These are phyloP conservation scores for Chlorops oryzae DNA, from an alignment of 1,140 invertebrate genomes.

Conservation along the genomic window DNA sequence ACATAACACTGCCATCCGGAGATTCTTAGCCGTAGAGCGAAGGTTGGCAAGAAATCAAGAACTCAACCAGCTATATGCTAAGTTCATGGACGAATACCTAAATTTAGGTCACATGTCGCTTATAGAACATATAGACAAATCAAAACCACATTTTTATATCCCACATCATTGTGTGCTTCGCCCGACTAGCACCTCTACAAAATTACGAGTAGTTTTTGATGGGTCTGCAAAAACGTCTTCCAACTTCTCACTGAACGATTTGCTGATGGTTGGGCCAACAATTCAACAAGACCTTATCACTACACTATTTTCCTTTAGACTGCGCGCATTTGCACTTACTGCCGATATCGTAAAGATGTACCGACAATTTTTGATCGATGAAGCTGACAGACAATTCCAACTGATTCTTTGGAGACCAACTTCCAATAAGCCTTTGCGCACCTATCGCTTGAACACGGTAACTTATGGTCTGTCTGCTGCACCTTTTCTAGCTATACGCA, in stretches of 20 bases:
- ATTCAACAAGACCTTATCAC: conserved; percentile 44
- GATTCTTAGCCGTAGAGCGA: conserved; percentile 23
- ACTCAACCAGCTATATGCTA: conserved; percentile 20
- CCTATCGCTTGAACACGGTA: conserved; percentile 15
- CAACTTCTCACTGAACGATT: conserved; percentile 41
- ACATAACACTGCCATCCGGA: conserved; percentile 15
- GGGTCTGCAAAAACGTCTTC: conserved; percentile 6
- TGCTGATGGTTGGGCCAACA: conserved; percentile 35
- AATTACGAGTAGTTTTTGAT: conserved; percentile 35
- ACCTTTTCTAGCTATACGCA: conserved; percentile 6
- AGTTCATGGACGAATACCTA: conserved; percentile 38
- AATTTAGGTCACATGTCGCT: conserved; percentile 28
- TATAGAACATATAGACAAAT: neutral
- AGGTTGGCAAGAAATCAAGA: conserved; percentile 15
- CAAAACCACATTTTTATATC: conserved; percentile 21
- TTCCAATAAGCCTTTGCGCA: conserved; percentile 19
- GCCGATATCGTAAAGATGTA: conserved; percentile 49
- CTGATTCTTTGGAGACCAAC: conserved; percentile 46
- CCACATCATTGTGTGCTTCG: conserved; percentile 32
- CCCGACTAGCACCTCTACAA: conserved; percentile 22
- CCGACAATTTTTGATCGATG: conserved; percentile 40
- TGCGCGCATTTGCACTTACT: conserved; percentile 30
- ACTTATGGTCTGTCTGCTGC: conserved; percentile 11
- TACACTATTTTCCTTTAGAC: conserved; percentile 46
- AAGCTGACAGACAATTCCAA: conserved; percentile 39